phyloP scores from a whole-genome alignment of 1,140 invertebrate species.

The Protaetia brevitarsis region DNA sequence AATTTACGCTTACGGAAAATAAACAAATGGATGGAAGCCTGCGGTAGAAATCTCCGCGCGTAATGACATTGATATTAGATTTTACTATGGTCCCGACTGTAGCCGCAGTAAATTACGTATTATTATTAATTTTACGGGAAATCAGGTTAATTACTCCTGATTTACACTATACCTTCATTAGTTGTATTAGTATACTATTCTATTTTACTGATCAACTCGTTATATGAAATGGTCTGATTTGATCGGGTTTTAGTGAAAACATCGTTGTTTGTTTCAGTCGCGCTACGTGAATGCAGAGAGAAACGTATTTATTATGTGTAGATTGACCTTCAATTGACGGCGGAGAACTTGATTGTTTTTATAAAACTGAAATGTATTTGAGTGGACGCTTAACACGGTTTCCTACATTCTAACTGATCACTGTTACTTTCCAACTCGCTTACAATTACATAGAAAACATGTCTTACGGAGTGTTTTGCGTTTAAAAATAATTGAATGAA shows the following conservation, averaged over 20 bases:
- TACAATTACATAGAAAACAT: background rate
- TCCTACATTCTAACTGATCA: background rate
- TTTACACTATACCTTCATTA: background rate
- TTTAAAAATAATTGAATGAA: too few relatives aligned
- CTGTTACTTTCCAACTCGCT: too few relatives aligned
- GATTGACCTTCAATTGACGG: background rate
- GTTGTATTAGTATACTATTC: background rate
- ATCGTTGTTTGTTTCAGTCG: background rate
- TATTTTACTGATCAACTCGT: too few relatives aligned
- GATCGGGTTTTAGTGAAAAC: too few relatives aligned
- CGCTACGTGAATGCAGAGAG: background rate
- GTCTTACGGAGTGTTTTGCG: too few relatives aligned
- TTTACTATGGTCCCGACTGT: background rate
- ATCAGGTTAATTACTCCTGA: constrained; percentile 2
- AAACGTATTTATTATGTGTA: background rate
- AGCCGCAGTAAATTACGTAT: background rate
- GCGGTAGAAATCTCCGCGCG: background rate
- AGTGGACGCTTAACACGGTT: background rate
- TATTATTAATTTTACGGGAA: background rate
- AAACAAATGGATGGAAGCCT: background rate
- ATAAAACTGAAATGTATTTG: background rate
- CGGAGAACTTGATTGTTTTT: background rate
- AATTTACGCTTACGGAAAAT: background rate
- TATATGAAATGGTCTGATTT: too few relatives aligned
- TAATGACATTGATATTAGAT: background rate